These are phyloP conservation scores for Ormyrus nitidulus DNA, from an alignment of 2,888 invertebrate species.

Conservation along the genomic window DNA sequence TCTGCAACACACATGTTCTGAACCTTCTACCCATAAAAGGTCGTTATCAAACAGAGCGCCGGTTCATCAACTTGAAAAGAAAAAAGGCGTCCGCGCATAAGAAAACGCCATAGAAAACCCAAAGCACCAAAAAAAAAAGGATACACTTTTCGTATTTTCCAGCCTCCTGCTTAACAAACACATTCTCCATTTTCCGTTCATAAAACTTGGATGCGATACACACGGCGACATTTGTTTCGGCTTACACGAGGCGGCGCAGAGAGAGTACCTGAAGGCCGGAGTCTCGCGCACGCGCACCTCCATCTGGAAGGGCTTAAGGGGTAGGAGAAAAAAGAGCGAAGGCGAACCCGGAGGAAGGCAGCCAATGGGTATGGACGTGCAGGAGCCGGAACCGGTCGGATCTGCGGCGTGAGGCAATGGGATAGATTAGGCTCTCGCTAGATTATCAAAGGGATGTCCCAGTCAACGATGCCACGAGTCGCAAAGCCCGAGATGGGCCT, in stretches of 20 bases:
- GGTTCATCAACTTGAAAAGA: too few species aligned
- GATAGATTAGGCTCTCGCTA: conserved; percentile 50
- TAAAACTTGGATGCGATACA: background rate
- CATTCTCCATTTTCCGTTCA: conserved; percentile 2
- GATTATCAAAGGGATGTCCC: conserved; percentile 25
- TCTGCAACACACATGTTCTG: conserved; percentile 19
- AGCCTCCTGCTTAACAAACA: background rate
- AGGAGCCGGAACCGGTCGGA: conserved; percentile 5
- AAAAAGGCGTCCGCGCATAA: too few species aligned
- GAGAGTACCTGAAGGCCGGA: background rate
- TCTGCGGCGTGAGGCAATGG: conserved; percentile 35
- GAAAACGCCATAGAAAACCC: too few species aligned
- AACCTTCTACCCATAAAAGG: background rate
- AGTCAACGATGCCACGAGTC: conserved; percentile 38
- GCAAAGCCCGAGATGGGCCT: background rate
- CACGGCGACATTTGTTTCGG: conserved; percentile 63
- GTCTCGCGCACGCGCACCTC: conserved; percentile 7
- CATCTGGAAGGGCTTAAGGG: conserved; percentile 51
- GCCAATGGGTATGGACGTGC: conserved; percentile 33
- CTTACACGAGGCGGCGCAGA: conserved; percentile 52
- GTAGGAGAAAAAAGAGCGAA: conserved; percentile 4
- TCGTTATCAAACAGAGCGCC: conserved; percentile 6
- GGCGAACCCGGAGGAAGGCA: conserved; percentile 2
- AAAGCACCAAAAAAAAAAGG: conserved; percentile 1
- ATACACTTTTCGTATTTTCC: conserved; percentile 11